Base-by-base conservation (phyloP, 2,888 invertebrate species). In the Sericinus montela region DNA sequence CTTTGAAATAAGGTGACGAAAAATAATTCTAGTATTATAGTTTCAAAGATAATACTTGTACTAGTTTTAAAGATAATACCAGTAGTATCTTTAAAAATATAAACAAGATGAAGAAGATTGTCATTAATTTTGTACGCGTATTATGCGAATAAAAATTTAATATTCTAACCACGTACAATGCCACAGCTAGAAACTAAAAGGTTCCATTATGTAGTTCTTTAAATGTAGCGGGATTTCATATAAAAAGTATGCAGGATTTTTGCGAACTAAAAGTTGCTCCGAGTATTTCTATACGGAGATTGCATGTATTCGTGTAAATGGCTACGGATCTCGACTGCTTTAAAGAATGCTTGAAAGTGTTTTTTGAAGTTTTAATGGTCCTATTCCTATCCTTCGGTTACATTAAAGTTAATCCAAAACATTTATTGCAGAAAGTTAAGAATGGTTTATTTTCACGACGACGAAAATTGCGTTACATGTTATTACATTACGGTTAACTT, bases 351-450 rank as follows among this genome's bases (percentile, higher is more conserved):
- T n/a, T n/a, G n/a, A n/a, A n/a, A n/a, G n/a, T n/a, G n/a, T n/a
- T n/a, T n/a, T n/a, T n/a, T 1, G 34, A 35, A 46, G 40, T 39
- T 46, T 46, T 28, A 40, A 46, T 34, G 28, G 29, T 10, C 44
- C 29, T 13, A 11, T 30, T 10, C 40, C 11, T 8, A 28, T 40
- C 16, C 3, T 32, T 3, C 11, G 25, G 6, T 19, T 28, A 10
- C n/a, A 34, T 16, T 28, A 40, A 25, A 5, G 40, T 28, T 40
- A 36, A 48, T 41, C 41, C 28, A 35, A 16, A 19, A 13, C 15
- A 48, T 10, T 35, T n/a, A 16, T 13, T 41, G 28, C 16, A 25
- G 5, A 25, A 8, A 7, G 7, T 25, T 8, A 8, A 25, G 8
- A 25, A 25, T 8, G 4, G 5, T 2, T 19, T 3, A 19, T 3